A percentile compares a stretch with the other conserved stretches of the same genome.
Conservation (phyloP, 1,140 invertebrate genomes). For the Macrosteles quadrilineatus region DNA sequence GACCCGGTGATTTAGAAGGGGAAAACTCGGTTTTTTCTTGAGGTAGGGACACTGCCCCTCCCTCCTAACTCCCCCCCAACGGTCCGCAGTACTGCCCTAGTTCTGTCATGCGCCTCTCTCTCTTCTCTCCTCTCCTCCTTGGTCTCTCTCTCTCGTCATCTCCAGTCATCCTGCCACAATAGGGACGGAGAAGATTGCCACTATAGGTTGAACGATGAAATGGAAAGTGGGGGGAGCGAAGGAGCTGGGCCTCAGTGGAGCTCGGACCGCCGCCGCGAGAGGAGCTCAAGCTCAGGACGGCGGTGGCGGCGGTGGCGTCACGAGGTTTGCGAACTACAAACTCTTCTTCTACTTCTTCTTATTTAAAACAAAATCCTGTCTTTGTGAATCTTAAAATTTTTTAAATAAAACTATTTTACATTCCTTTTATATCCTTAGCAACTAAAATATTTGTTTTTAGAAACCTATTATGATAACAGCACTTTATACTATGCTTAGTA, state of each 20-base stretch:
- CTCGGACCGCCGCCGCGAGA: neutral
- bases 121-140: constrained; percentile 18
- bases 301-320: neutral
- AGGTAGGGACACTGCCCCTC: constrained; percentile 30
- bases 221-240: constrained; percentile 34
- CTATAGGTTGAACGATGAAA: constrained; percentile 35
- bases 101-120: constrained; percentile 32
- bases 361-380: too few species aligned
- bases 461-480: too few species aligned
- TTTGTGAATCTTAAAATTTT: too few species aligned
- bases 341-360: too few species aligned
- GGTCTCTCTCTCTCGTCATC: constrained; percentile 34
- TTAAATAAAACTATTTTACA: too few species aligned
- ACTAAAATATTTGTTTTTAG: too few species aligned
- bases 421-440: too few species aligned
- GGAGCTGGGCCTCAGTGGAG: constrained; percentile 14
- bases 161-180: constrained; percentile 22
- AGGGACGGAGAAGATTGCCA: constrained; percentile 20
- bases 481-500: too few species aligned
- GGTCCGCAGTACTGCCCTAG: constrained; percentile 32
- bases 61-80: constrained; percentile 9
- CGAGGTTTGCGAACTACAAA: constrained; percentile 1
- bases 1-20: constrained; percentile 26
- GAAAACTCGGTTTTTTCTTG: constrained; percentile 34
- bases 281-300: neutral